Conservation (phyloP, 2,113 vertebrate species). For the Rhineura floridana region DNA sequence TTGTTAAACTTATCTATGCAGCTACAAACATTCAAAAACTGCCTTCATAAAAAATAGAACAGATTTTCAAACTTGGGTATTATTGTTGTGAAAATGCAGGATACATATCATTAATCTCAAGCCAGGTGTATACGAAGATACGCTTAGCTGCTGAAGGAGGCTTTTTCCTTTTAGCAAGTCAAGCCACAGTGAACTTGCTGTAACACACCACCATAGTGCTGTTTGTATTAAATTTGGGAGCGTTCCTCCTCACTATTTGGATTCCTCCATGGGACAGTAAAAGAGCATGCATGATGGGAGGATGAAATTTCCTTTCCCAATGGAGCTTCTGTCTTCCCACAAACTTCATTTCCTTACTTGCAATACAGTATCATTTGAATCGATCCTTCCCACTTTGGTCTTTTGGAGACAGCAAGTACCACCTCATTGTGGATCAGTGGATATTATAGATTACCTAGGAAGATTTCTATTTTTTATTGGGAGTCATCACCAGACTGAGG, state of each 20-base stretch:
- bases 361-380: background rate
- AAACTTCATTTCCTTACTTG: background rate
- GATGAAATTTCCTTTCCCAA: background rate
- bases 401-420: background rate
- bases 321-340: background rate
- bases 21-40: no score
- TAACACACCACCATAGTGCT: background rate
- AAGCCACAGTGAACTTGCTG: background rate
- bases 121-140: background rate
- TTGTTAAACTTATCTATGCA: background rate
- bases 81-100: background rate
- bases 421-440: background rate
- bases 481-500: background rate
- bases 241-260: background rate
- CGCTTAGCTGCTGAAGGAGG: background rate
- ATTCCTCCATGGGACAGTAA: no score
- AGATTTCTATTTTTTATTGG: background rate
- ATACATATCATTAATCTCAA: background rate
- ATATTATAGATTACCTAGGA: background rate
- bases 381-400: background rate
- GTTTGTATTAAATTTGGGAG: background rate
- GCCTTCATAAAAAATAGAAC: background rate
- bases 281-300: background rate
- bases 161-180: background rate
- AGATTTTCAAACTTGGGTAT: background rate